These are phyloP conservation scores for Schizaphis graminum DNA, from an alignment of 2,888 invertebrate genomes.

Conservation along the genomic window DNA sequence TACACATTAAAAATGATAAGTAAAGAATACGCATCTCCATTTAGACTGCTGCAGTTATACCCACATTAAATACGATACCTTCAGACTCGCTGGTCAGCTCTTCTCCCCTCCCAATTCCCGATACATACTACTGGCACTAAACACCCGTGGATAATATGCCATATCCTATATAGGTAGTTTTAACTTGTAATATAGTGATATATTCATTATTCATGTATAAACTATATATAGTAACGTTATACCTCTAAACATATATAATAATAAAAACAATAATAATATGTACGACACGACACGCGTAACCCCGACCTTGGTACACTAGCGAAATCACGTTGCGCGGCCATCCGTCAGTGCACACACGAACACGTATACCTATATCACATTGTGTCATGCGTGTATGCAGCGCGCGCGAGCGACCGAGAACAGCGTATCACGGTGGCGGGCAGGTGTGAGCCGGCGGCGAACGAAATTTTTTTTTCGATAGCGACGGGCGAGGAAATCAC, in stretches of 20 bases:
- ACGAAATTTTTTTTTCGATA: slow-evolving; percentile 29
- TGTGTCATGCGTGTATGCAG: background rate
- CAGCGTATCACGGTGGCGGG: background rate
- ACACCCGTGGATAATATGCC: background rate
- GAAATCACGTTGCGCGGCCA: slow-evolving; percentile 46
- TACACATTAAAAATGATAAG: background rate
- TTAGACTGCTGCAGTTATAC: background rate
- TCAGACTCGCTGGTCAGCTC: background rate
- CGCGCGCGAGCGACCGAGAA: background rate
- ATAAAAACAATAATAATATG: background rate
- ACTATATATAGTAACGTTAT: background rate
- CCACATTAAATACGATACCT: background rate
- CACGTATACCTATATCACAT: background rate
- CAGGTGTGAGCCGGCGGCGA: background rate
- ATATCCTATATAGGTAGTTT: background rate
- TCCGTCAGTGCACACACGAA: slow-evolving; percentile 8
- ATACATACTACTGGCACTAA: background rate
- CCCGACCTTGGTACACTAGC: slow-evolving; percentile 62
- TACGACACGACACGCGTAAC: slow-evolving; percentile 44
- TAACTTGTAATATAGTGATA: no score
- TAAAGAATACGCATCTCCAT: background rate
- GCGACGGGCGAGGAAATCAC: background rate
- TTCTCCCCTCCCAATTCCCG: background rate
- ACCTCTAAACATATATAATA: background rate
- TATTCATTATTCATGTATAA: background rate